Conservation (phyloP, 2,797 vertebrate species). For the Lepus townsendii region DNA sequence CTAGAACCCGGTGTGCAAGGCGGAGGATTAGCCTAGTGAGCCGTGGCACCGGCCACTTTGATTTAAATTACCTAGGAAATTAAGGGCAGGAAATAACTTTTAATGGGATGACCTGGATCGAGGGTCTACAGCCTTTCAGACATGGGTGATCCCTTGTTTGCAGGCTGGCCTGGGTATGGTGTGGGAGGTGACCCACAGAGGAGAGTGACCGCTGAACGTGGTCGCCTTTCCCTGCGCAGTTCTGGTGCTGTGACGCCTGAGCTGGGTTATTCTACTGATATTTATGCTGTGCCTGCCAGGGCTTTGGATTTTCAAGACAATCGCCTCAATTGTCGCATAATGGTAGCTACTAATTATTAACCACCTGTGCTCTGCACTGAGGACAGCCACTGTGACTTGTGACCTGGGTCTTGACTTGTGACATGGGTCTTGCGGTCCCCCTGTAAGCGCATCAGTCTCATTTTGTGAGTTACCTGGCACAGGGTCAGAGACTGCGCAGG, state of each 20-base stretch:
- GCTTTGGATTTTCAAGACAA: not conserved
- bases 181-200: not conserved
- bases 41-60: not conserved
- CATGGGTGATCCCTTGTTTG: not conserved
- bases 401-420: not conserved
- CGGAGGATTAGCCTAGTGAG: too few species aligned
- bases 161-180: not conserved
- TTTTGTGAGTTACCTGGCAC: not conserved
- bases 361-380: fast-evolving
- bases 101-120: not conserved
- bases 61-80: constrained; percentile 53
- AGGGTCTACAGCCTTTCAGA: not conserved
- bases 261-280: fast-evolving
- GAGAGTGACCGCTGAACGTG: not conserved
- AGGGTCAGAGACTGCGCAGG: not conserved
- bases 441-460: too few species aligned
- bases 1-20: too few species aligned
- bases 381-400: too few species aligned
- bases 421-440: too few species aligned
- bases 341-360: too few species aligned
- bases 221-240: not conserved
- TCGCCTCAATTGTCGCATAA: not conserved
- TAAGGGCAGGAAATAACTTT: constrained; percentile 20
- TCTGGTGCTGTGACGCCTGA: not conserved
- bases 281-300: not conserved